phyloP scores from a whole-genome alignment of 1,140 invertebrate species.

The Penaeus chinensis region DNA sequence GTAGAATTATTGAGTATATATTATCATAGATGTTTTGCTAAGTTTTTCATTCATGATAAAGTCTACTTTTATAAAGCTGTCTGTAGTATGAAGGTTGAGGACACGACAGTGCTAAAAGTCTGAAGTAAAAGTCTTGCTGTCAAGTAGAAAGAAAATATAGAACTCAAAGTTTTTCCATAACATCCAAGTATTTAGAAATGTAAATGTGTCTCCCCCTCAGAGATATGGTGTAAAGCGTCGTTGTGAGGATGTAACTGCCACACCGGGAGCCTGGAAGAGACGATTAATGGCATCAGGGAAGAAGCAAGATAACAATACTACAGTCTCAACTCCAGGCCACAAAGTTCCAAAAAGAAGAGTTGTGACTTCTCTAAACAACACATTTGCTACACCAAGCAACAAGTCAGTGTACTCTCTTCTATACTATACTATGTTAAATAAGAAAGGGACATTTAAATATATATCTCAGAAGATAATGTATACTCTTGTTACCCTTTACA shows the following conservation, averaged over 20 bases:
- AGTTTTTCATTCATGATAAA: too few species aligned
- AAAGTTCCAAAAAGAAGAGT: slow-evolving; percentile 19
- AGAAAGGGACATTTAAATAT: not conserved
- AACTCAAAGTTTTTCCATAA: too few species aligned
- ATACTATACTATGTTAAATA: not conserved
- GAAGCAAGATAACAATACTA: slow-evolving; percentile 49
- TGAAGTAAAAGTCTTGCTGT: not conserved
- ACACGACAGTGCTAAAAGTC: not conserved
- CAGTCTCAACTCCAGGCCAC: slow-evolving; percentile 55
- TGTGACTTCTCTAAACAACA: slow-evolving; percentile 6
- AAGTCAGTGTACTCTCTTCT: slow-evolving; percentile 6
- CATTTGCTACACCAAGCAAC: slow-evolving; percentile 15
- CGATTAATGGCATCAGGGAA: not conserved
- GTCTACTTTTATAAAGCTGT: too few species aligned
- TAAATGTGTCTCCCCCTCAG: not conserved
- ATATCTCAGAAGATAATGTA: not conserved
- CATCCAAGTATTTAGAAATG: too few species aligned
- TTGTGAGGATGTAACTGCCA: slow-evolving; percentile 46
- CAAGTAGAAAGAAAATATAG: too few species aligned
- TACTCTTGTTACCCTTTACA: not conserved
- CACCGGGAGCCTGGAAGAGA: slow-evolving; percentile 28
- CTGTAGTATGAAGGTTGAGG: too few species aligned
- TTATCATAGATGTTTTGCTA: not conserved
- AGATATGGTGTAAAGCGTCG: slow-evolving; percentile 39
- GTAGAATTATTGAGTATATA: not conserved